Evolutionary conservation across 2,797 vertebrate species (phyloP), one percentile per base, ranked within the genome.

Genomic region (Danionella dracula): DNA sequence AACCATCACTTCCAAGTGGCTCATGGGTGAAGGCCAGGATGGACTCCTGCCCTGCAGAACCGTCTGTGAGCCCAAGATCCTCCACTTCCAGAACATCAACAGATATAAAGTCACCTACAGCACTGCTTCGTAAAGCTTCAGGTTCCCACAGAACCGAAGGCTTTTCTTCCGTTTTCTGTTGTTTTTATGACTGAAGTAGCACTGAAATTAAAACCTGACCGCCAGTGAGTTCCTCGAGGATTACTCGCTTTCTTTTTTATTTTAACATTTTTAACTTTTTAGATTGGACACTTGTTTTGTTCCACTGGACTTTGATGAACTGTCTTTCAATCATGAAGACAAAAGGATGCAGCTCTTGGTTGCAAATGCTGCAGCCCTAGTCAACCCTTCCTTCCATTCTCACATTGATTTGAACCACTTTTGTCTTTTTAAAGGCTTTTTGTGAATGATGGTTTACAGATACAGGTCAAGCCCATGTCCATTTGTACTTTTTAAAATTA

Each of bases 31-130:
- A 3, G 85, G 83, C 12, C 80, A 90, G 62, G 96, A 98, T 27
- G 93, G 90, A 48, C 84, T 97, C 79, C 72, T 94, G 81, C 88
- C 94, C 68, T 99, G 97, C 83, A 92, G 89, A 76, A 99, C 97
- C 75, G 90, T 87, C 54, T 86, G 93, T 80, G 81, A 88, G 70
- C 92, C 89, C 2, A 91, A 95, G 84, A 89, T 92, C 51, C 89
- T 98, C 76, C 93, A 97, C 81, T 97, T 95, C 84, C 92, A 97
- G 82, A 87, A 83, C 88, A 84, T 99, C 75, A 97, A 98, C 89
- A 97, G 93, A 88, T 99, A 98, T 84, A 90, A 93, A 56, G 97
- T 99, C 78, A 94, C 92, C 83, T 99, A 97, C 8, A 88, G 88
- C 87, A 84, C 88, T 34, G 86, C 90, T 79, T 65, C 54, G 16